These are phyloP conservation scores for Subanguina moxae DNA, from an alignment of 1,140 invertebrate species.

Conservation along the genomic window DNA sequence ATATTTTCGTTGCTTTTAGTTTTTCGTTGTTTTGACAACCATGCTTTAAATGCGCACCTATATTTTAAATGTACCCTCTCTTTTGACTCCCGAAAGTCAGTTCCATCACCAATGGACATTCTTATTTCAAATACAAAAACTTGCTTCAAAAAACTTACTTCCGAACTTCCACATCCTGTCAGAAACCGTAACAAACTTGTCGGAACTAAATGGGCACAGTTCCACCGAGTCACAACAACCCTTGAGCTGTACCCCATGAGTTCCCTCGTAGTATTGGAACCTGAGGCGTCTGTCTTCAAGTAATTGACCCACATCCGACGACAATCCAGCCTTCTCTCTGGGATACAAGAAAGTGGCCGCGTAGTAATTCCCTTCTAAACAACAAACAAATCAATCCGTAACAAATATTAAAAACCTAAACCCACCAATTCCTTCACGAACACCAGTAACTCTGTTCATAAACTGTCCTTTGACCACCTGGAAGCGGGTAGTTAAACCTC, in stretches of 20 bases:
- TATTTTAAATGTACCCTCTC: no score
- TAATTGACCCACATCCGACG: conserved; percentile 41
- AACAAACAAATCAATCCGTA: not conserved
- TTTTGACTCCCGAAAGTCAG: no score
- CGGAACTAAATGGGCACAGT: conserved; percentile 54
- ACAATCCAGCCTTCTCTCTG: conserved; percentile 54
- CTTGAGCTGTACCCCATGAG: conserved; percentile 58
- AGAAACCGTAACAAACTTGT: conserved; percentile 57
- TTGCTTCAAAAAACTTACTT: no score
- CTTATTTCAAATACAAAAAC: no score
- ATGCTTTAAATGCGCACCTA: no score
- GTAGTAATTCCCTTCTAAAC: conserved; percentile 56
- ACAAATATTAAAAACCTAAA: conserved; percentile 12
- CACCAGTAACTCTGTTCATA: conserved; percentile 58
- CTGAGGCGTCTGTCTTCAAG: conserved; percentile 41
- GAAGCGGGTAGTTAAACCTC: conserved; percentile 55
- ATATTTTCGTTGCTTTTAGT: no score
- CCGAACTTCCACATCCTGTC: conserved; percentile 56
- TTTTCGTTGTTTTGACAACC: no score
- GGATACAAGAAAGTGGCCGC: conserved; percentile 58
- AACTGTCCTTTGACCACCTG: conserved; percentile 58
- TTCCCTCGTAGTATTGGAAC: conserved; percentile 59
- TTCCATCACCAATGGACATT: no score
- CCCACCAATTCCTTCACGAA: conserved; percentile 53
- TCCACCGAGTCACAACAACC: conserved; percentile 42